phyloP scores from a whole-genome alignment of 2,888 invertebrate species.

The Archaeoteleia sp. region DNA sequence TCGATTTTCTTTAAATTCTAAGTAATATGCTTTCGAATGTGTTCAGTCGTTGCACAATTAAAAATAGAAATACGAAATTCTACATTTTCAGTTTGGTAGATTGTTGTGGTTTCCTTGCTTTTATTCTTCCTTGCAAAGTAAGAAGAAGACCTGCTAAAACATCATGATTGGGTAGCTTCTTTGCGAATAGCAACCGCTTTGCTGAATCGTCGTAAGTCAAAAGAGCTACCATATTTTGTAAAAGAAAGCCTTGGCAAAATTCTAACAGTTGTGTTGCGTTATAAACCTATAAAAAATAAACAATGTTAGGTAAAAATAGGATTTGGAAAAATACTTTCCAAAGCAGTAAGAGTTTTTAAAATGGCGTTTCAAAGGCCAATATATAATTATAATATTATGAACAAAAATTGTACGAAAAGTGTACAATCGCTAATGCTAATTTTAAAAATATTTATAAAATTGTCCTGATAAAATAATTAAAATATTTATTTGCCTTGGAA shows the following conservation, averaged over 20 bases:
- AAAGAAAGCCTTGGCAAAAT: conserved; percentile 91
- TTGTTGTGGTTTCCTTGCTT: conserved; percentile 77
- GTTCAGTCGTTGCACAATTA: too few relatives aligned
- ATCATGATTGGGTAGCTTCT: conserved; percentile 92
- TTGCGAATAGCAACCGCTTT: conserved; percentile 89
- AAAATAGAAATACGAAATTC: too few relatives aligned
- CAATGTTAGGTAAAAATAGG: neutral
- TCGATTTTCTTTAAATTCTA: too few relatives aligned
- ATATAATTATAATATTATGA: too few relatives aligned
- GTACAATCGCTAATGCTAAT: too few relatives aligned
- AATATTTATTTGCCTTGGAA: too few relatives aligned
- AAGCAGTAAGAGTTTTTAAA: too few relatives aligned
- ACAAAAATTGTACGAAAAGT: too few relatives aligned
- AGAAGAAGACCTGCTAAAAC: conserved; percentile 87
- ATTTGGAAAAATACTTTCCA: neutral
- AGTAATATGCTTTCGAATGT: too few relatives aligned
- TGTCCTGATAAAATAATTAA: too few relatives aligned
- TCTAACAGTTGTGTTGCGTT: conserved; percentile 90
- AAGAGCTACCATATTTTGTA: conserved; percentile 96
- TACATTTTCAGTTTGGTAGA: conserved; percentile 50
- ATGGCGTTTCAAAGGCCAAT: too few relatives aligned
- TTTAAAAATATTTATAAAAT: too few relatives aligned
- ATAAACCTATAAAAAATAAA: conserved; percentile 80
- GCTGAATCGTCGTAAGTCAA: conserved; percentile 93
- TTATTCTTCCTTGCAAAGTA: conserved; percentile 88